Base-by-base conservation (phyloP, 2,113 vertebrate genomes). In the Pelusios castaneus region DNA sequence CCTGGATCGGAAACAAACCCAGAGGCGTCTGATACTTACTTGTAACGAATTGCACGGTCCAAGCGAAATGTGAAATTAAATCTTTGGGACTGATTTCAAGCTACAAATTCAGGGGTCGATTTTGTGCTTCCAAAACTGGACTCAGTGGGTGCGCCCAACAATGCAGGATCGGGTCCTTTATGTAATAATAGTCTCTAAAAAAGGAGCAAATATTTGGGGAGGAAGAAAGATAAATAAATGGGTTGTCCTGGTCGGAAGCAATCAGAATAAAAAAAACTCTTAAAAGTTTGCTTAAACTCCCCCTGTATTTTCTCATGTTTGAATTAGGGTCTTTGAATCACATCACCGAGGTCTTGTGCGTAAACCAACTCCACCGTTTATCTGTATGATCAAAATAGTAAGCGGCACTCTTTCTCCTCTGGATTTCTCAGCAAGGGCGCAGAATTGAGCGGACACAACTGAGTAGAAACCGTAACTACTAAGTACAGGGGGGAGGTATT, bases 221-320 rank as follows among this genome's bases (percentile, higher is more conserved):
- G 24, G 34, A 54, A 86, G 67, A 43, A 2, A 87, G 88, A 47
- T 1, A 77, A 77, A 58, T 6, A 1, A 5, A 2, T 25, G 25
- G 3, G 13, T 81, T 60, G 41, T 45, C 43, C 6, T 12, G 13
- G 34, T 9, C 27, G 12, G 4, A 63, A 43, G 31, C 3, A 58
- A 31, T 0, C 7, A 11, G 43, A 22, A 25, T 56, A 47, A 75
- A 9, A 3, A n/a, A 80, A 41, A 76, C 22, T 47, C 21, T 17
- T 31, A 22, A 54, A 95, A 95, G 43, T 90, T 95, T 94, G 47
- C 63, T 79, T 34, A 55, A 12, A 5, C 8, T 87, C 17, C 75
- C 47, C 41, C 51, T 31, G 1, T 80, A 24, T 87, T 88, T 92
- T 91, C 83, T 63, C 38, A 31, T 25, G 38, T 60, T 94, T 81